Base-by-base conservation (phyloP, 1,140 invertebrate genomes). In the Drosophila virilis region DNA sequence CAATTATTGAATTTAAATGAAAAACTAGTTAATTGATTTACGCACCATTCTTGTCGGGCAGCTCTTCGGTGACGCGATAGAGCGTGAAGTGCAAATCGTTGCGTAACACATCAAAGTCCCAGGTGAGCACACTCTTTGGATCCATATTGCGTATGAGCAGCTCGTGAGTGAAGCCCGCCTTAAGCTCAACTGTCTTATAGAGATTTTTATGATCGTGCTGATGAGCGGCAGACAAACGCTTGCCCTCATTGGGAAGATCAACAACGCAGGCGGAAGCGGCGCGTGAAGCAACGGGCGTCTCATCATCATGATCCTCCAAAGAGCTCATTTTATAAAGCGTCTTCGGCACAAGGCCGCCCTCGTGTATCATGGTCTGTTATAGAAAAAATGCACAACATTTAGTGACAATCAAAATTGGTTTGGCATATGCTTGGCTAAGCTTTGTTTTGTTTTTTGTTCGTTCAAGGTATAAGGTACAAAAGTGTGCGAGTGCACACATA, bases 31-130 rank as follows among this genome's bases (percentile, higher is more conserved):
- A 28, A 32, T 13, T 32, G 13, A 0, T 46, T 8, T 0, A 55
- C 78, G 60, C 4, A 92, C 91, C 90, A 75, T 80, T 64, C 66
- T 92, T 91, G 1, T 80, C 69, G 40, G 86, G 91, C 17, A 94
- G 78, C 35, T 94, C 93, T 59, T 94, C 93, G 38, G 94, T 94
- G 40, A 94, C 95, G n/a, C 95, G 93, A 80, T 96, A 95, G n/a
- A 99, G 95, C 32, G 96, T 96, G 93, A 98, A 99, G 65, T 95
- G 94, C 73, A 98, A 95, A 91, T 98, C 97, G 81, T 97, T 96
- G 50, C 97, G 95, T 92, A 98, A 94, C 8, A 99, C 97, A 93
- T 99, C 98, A 94, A 99, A 99, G 93, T 99, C 98, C 98, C 98
- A 99, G 13, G 98, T 99, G 10, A 99, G 94, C 58, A 99, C 97